Conservation (phyloP, 2,888 invertebrate genomes). For the Erannis defoliaria region DNA sequence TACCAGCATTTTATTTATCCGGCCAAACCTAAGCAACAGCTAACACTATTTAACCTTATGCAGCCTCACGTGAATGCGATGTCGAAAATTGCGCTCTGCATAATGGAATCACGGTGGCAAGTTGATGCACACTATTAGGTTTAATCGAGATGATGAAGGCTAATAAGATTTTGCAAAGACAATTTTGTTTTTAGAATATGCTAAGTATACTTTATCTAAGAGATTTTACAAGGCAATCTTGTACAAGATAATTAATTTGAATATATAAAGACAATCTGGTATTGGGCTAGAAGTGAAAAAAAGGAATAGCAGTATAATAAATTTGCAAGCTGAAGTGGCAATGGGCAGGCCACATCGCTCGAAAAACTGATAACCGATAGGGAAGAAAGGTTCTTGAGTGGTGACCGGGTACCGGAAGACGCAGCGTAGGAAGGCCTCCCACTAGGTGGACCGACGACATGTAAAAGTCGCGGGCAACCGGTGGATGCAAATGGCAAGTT, state of each 20-base stretch:
- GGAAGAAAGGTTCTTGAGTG: too few relatives aligned
- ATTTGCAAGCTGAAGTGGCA: too few relatives aligned
- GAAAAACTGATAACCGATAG: too few relatives aligned
- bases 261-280: not conserved
- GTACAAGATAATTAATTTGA: not conserved
- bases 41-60: constrained; percentile 28
- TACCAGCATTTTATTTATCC: not conserved
- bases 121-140: constrained; percentile 41
- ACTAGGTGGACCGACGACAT: too few relatives aligned
- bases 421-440: too few relatives aligned
- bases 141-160: constrained; percentile 45
- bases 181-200: not conserved
- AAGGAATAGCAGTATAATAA: not conserved
- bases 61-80: constrained; percentile 34
- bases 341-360: too few relatives aligned
- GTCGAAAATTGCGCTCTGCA: constrained; percentile 27
- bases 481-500: too few relatives aligned
- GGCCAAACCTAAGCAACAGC: not conserved
- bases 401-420: too few relatives aligned
- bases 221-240: not conserved
- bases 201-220: not conserved
- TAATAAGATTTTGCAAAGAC: constrained; percentile 10
- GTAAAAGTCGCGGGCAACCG: too few relatives aligned
- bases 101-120: constrained; percentile 16
- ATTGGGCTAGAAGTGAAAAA: not conserved